Base-by-base conservation (phyloP, 2,797 vertebrate species). In the Heterohyrax brucei region DNA sequence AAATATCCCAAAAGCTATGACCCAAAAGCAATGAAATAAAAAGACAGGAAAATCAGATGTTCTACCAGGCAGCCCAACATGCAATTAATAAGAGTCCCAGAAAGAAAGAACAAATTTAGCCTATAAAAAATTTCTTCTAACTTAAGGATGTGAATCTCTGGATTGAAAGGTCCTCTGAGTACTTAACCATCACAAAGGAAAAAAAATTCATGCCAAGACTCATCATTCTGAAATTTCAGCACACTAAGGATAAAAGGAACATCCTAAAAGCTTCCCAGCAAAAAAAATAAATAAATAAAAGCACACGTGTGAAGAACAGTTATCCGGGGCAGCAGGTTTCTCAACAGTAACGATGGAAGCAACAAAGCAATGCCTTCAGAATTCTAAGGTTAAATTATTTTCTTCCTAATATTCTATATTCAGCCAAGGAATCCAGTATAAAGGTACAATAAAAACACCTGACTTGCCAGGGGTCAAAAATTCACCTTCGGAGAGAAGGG, bases 401-500 rank as follows among this genome's bases (percentile, higher is more conserved):
- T 73, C 46, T 78, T 78, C 61, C 13, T 44, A 91, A 88, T 64
- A 88, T 13, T 64, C 46, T 50, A 56, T 39, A 87, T 22, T 81
- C 30, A 85, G 44, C 9, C 89, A 95, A 90, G 44, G 33, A 82
- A 88, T 59, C 33, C 82, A 77, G 6, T 88, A 90, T 9, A 89
- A 82, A 95, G 19, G 30, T 78, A 75, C 22, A 90, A 90, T 48
- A 50, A 78, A 96, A 90, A 86, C 80, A 12, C 72, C 56, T 81
- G 46, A 81, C 28, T 81, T 95, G 3, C 22, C 78, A 62, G 24
- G 39, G 10, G 24, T 92, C 85, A 95, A 95, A 97, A 92, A 81
- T 30, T 73, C 59, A 33, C 48, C 50, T 92, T 28, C 53, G 12
- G 18, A n/a, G 22, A 64, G 21, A 92, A 22, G 7, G 26, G 19